Evolutionary conservation across 2,797 vertebrate genomes (phyloP), one percentile per base, ranked within the genome.

Genomic region (Valencia hispanica): DNA sequence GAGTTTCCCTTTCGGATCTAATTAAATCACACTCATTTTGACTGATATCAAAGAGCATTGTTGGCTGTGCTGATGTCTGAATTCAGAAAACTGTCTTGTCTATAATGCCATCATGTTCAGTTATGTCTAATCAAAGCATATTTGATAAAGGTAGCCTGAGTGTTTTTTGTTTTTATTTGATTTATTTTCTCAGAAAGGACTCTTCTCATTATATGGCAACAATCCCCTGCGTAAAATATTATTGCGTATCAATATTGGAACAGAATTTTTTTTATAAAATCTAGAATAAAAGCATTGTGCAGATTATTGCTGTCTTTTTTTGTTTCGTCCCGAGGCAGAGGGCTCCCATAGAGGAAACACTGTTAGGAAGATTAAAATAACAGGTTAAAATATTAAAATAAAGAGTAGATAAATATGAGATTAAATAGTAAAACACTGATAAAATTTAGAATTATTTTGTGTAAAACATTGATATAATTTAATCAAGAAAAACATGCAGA

Each of bases 1-100:
- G 76, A 76, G 63, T 70, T 50, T 81, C 50, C 45, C 27, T 70
- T 78, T 81, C 34, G 25, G 36, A 63, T 77, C 5, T 50, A 39
- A 51, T 18, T 14, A 25, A 77, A 66, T 57, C 71, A 73, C n/a
- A 45, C 43, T 8, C n/a, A 27, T 39, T 41, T 45, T 15, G 4
- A 27, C 18, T 63, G 6, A 57, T 50, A 8, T 17, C 15, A 14
- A 39, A 66, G 2, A 48, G 17, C 68, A 11, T 32, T 68, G 48
- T 50, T 0, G 18, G 70, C 63, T 41, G 36, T 41, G 63, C 36
- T 41, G 63, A 41, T 41, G 36, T 41, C 12, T 41, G 5, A 25
- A n/a, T n/a, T 25, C 22, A 41, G 36, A 41, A 14, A 66, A 5
- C 10, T n/a, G 39, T 66, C 22, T 25, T 3, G 51, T 17, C 15